These are phyloP conservation scores for Tetramorium bicarinatum DNA, from an alignment of 2,888 invertebrate genomes.

Conservation along the genomic window DNA sequence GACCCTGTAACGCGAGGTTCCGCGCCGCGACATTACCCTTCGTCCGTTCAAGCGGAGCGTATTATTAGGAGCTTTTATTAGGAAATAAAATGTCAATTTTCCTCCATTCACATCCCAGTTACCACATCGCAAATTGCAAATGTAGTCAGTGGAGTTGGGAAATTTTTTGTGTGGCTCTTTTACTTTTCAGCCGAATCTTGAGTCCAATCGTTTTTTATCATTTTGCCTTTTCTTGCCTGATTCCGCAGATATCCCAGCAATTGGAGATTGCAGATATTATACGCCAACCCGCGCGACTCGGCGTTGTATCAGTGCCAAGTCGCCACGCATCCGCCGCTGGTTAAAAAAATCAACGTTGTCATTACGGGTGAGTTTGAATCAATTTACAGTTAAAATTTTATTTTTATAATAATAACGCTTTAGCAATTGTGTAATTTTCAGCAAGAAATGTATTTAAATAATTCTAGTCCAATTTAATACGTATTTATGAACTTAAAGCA, in stretches of 20 bases:
- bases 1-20: slow-evolving; percentile 28
- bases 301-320: slow-evolving; percentile 90
- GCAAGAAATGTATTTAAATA: background rate
- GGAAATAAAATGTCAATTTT: slow-evolving; percentile 60
- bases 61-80: slow-evolving; percentile 25
- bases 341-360: slow-evolving; percentile 88
- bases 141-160: background rate
- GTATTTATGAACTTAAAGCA: background rate
- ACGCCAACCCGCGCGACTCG: slow-evolving; percentile 88
- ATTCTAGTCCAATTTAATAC: background rate
- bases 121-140: slow-evolving; percentile 18
- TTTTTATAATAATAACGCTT: background rate
- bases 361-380: slow-evolving; percentile 86
- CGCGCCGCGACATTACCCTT: background rate
- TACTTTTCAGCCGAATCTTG: background rate
- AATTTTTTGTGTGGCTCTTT: background rate
- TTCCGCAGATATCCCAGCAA: slow-evolving; percentile 87
- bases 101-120: background rate
- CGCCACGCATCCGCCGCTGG: slow-evolving; percentile 89
- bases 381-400: background rate
- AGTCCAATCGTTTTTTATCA: background rate
- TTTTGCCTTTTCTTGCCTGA: slow-evolving; percentile 35
- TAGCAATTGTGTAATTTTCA: background rate
- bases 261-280: slow-evolving; percentile 89
- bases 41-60: background rate